Percentiles rank a stretch among this genome's conserved stretches.
Evolutionary conservation across 1,140 invertebrate species (phyloP).

Genomic region (Adelges cooleyi): DNA sequence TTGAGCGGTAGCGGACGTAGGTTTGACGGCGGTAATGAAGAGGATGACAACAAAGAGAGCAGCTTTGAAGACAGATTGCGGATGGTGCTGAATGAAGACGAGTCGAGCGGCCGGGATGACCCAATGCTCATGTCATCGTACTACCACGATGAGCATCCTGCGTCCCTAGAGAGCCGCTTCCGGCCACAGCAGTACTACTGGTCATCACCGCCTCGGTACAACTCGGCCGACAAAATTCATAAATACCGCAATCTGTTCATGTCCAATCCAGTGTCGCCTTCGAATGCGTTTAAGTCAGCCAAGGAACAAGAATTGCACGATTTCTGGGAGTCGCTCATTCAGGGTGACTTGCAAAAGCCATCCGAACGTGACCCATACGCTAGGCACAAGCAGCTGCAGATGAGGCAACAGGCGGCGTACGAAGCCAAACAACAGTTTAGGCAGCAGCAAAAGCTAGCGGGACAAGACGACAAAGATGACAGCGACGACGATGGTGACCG

Average conservation of each 20-base stretch:
- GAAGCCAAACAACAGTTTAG: too few relatives aligned
- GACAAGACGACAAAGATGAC: background rate
- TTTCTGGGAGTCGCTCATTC: slow-evolving; percentile 12
- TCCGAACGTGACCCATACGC: background rate
- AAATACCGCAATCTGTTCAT: slow-evolving; percentile 5
- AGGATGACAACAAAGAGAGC: background rate
- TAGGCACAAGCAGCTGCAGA: too few relatives aligned
- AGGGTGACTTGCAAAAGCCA: background rate
- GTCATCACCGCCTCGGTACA: background rate
- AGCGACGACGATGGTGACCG: background rate
- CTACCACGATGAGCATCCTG: background rate
- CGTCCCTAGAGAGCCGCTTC: background rate
- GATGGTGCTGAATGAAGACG: background rate
- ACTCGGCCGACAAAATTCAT: background rate
- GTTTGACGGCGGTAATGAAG: background rate
- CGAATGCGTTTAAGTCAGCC: slow-evolving; percentile 7
- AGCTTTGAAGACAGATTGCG: too few relatives aligned
- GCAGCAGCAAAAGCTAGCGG: too few relatives aligned
- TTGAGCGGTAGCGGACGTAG: background rate
- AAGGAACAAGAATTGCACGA: slow-evolving; percentile 5
- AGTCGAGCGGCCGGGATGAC: background rate
- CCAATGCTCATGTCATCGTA: background rate
- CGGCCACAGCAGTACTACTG: background rate
- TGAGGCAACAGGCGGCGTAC: too few relatives aligned
- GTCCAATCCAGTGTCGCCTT: slow-evolving; percentile 5